Evolutionary conservation across 2,888 invertebrate species (phyloP).

Genomic region (Ochropleura plecta): DNA sequence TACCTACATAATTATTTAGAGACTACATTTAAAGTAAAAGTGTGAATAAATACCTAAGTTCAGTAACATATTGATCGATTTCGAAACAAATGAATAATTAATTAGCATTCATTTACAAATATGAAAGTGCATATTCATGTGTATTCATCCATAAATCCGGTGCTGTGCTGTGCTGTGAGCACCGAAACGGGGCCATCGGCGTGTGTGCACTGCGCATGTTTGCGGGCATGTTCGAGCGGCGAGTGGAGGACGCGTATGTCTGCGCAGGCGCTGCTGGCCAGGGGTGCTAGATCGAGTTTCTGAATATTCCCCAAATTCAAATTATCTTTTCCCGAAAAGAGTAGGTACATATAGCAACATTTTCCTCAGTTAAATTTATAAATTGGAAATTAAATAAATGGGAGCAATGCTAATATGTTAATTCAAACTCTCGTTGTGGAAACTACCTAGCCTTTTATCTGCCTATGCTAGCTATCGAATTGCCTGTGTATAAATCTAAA

Average conservation of each 20-base stretch:
- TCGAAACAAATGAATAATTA: slow-evolving; percentile 30
- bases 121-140: slow-evolving; percentile 68
- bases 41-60: slow-evolving; percentile 17
- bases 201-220: slow-evolving; percentile 62
- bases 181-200: slow-evolving; percentile 77
- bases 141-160: slow-evolving; percentile 81
- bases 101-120: slow-evolving; percentile 54
- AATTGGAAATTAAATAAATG: neutral
- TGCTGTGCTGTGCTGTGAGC: slow-evolving; percentile 62
- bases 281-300: neutral
- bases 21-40: slow-evolving; percentile 29
- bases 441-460: neutral
- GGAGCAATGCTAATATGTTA: too few relatives aligned
- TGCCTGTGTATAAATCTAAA: neutral
- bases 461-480: neutral
- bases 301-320: neutral
- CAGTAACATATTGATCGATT: slow-evolving; percentile 27
- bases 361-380: neutral
- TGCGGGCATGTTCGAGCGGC: slow-evolving; percentile 12
- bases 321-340: neutral
- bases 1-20: neutral
- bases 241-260: slow-evolving; percentile 35
- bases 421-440: neutral
- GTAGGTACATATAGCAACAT: neutral
- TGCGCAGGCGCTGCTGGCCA: slow-evolving; percentile 2